Conservation (phyloP, 1,140 invertebrate genomes). For the Danaus plexippus region DNA sequence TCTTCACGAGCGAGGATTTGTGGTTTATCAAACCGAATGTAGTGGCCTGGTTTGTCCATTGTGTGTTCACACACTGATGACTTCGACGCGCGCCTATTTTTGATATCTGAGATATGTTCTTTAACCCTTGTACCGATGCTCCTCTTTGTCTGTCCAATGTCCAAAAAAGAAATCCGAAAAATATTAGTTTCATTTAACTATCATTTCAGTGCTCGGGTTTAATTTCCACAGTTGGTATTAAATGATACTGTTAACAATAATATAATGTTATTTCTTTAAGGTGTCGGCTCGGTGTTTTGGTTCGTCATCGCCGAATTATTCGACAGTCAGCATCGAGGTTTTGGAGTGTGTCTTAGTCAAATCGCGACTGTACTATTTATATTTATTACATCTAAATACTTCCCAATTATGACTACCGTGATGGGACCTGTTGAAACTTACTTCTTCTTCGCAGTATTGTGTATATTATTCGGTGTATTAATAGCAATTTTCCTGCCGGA, state of each 20-base stretch:
- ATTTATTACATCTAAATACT: conserved; percentile 64
- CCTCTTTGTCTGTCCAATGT: too few relatives aligned
- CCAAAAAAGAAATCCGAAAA: too few relatives aligned
- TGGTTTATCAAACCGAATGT: too few relatives aligned
- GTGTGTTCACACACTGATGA: too few relatives aligned
- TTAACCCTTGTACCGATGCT: too few relatives aligned
- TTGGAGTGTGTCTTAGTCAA: conserved; percentile 25
- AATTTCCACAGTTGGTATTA: background rate
- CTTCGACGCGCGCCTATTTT: too few relatives aligned
- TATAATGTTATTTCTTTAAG: conserved; percentile 28
- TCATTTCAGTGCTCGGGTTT: background rate
- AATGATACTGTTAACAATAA: background rate
- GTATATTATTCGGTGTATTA: conserved; percentile 10
- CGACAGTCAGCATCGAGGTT: conserved; percentile 33
- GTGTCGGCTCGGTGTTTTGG: conserved; percentile 46
- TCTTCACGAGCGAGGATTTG: too few relatives aligned
- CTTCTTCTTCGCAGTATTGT: conserved; percentile 19
- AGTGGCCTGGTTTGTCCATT: too few relatives aligned
- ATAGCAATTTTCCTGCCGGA: conserved; percentile 20
- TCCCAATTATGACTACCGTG: conserved; percentile 9
- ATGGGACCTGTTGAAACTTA: conserved; percentile 24
- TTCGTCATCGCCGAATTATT: conserved; percentile 44
- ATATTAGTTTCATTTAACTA: too few relatives aligned
- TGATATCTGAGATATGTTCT: too few relatives aligned
- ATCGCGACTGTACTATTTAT: conserved; percentile 74